A percentile compares a stretch with the other conserved stretches of the same genome.
Evolutionary conservation across 2,113 vertebrate genomes (phyloP).

Genomic region (Carettochelys insculpta): DNA sequence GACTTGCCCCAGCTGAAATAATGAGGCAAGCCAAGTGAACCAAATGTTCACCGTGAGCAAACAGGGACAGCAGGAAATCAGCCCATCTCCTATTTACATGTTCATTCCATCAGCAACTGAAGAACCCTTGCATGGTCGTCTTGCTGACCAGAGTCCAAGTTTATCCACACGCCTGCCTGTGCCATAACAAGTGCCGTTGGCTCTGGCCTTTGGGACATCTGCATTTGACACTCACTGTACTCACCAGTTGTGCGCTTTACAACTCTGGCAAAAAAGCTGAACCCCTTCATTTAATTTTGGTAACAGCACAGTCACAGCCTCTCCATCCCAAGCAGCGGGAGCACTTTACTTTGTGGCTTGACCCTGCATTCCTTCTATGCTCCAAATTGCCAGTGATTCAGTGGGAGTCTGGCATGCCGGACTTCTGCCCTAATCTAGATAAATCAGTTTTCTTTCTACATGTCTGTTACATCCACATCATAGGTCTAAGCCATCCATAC

Average conservation of each 20-base stretch:
- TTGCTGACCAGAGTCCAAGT: background rate
- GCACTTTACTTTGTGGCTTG: background rate
- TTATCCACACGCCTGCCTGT: background rate
- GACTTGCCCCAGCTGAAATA: slow-evolving; percentile 82
- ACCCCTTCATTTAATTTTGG: rapidly evolving
- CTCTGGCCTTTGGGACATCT: rapidly evolving
- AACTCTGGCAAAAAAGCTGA: background rate
- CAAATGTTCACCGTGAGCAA: slow-evolving; percentile 79
- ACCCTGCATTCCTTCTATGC: background rate
- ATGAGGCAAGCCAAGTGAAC: slow-evolving; percentile 78
- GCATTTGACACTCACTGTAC: rapidly evolving
- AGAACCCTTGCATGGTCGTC: slow-evolving; percentile 26
- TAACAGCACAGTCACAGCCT: background rate
- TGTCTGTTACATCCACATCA: rapidly evolving
- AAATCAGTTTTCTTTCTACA: background rate
- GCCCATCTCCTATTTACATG: slow-evolving; percentile 74
- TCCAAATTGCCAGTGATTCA: background rate
- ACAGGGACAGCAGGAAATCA: slow-evolving; percentile 73
- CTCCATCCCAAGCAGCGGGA: background rate
- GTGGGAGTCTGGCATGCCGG: background rate
- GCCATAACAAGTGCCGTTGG: background rate
- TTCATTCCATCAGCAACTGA: slow-evolving; percentile 71
- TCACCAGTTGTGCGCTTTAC: background rate
- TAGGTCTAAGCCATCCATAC: background rate
- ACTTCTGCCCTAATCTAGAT: background rate